Percentiles rank a stretch among this genome's conserved stretches.
phyloP scores from a whole-genome alignment of 2,888 invertebrate genomes.

The Scotopteryx bipunctaria region DNA sequence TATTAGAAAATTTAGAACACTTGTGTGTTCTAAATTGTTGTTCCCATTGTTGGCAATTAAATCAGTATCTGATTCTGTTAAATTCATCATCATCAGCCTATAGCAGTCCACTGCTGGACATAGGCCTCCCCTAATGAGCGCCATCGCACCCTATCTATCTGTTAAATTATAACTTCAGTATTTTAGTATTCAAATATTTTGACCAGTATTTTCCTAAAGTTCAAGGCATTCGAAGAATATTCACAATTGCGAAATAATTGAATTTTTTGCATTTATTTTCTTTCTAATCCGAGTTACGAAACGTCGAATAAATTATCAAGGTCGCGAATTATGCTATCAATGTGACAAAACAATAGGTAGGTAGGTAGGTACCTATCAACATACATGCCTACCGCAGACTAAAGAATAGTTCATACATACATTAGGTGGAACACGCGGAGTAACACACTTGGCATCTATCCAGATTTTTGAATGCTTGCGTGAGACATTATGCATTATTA shows the following conservation, averaged over 20 bases:
- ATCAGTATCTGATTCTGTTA: too few relatives aligned
- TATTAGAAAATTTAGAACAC: too few relatives aligned
- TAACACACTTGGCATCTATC: slow-evolving; percentile 49
- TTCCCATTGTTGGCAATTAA: too few relatives aligned
- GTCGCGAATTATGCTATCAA: slow-evolving; percentile 20
- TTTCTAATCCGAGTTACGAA: background rate
- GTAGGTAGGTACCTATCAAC: background rate
- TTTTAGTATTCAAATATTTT: background rate
- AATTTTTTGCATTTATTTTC: background rate
- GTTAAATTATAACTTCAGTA: too few relatives aligned
- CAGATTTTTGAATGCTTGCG: slow-evolving; percentile 43
- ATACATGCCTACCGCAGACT: background rate
- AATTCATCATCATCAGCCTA: too few relatives aligned
- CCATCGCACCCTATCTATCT: too few relatives aligned
- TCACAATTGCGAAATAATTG: background rate
- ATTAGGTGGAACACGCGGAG: slow-evolving; percentile 7
- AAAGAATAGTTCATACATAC: background rate
- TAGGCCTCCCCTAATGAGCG: too few relatives aligned
- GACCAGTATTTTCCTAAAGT: too few relatives aligned
- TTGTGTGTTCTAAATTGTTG: too few relatives aligned
- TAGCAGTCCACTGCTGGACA: too few relatives aligned
- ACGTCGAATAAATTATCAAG: slow-evolving; percentile 10
- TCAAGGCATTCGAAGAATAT: background rate
- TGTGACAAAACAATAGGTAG: slow-evolving; percentile 13
- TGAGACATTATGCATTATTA: slow-evolving; percentile 31